A percentile compares a stretch with the other conserved stretches of the same genome.
Conservation (phyloP, 2,113 vertebrate genomes). For the Elephantulus edwardii region DNA sequence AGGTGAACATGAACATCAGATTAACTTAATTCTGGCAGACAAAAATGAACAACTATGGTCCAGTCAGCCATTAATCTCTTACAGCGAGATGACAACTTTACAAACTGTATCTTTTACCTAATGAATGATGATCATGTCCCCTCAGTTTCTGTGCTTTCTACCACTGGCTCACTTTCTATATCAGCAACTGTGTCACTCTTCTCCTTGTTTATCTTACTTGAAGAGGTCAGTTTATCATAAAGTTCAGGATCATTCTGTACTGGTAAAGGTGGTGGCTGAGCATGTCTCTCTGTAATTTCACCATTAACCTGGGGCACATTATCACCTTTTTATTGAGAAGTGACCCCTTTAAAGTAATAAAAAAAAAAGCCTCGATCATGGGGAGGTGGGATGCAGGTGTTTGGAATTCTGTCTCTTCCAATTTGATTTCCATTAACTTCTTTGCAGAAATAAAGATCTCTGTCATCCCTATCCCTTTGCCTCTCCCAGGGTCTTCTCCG, state of each 20-base stretch:
- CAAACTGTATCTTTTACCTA: slow-evolving; percentile 99
- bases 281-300: slow-evolving; percentile 89
- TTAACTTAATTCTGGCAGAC: slow-evolving; percentile 93
- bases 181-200: slow-evolving; percentile 95
- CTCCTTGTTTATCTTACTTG: slow-evolving; percentile 91
- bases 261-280: slow-evolving; percentile 84
- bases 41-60: slow-evolving; percentile 93
- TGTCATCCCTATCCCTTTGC: slow-evolving; percentile 95
- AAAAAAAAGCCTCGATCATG: slow-evolving; percentile 88
- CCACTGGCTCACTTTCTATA: slow-evolving; percentile 97
- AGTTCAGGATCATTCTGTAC: slow-evolving; percentile 87
- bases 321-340: slow-evolving; percentile 86
- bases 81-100: slow-evolving; percentile 99
- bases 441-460: slow-evolving; percentile 96
- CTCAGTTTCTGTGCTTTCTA: slow-evolving; percentile 99
- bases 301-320: slow-evolving; percentile 89
- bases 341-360: slow-evolving; percentile 88
- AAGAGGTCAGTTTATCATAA: slow-evolving; percentile 87
- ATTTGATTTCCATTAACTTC: slow-evolving; percentile 94
- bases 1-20: slow-evolving; percentile 92
- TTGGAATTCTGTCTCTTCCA: slow-evolving; percentile 91
- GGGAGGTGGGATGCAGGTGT: slow-evolving; percentile 89
- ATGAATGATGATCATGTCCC: slow-evolving; percentile 99
- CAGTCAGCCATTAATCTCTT: slow-evolving; percentile 96
- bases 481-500: slow-evolving; percentile 97